Conservation (phyloP, 2,888 invertebrate species). For the Eubasilissa splendida region DNA sequence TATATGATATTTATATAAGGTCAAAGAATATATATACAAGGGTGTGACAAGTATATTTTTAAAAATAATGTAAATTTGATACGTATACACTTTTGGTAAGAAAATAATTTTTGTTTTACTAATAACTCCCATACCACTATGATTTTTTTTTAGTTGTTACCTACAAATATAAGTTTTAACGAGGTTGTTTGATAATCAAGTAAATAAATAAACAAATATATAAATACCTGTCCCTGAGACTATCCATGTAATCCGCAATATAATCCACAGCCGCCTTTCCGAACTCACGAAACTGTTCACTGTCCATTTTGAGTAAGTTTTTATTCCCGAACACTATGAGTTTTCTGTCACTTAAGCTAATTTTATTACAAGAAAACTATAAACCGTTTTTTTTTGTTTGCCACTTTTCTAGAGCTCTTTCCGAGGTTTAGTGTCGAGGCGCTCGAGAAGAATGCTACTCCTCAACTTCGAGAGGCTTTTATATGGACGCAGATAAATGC, state of each 20-base stretch:
- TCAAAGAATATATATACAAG: too few relatives aligned
- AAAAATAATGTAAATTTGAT: too few relatives aligned
- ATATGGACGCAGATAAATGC: background rate
- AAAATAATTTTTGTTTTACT: too few relatives aligned
- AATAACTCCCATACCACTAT: too few relatives aligned
- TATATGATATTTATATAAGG: too few relatives aligned
- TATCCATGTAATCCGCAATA: slow-evolving; percentile 91
- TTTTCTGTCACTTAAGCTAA: background rate
- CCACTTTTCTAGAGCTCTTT: background rate
- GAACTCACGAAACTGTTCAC: slow-evolving; percentile 84
- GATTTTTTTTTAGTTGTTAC: too few relatives aligned
- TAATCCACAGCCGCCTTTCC: slow-evolving; percentile 92
- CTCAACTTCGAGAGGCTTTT: slow-evolving; percentile 14
- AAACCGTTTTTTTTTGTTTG: background rate
- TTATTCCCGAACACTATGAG: background rate
- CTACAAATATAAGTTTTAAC: too few relatives aligned
- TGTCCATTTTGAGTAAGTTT: slow-evolving; percentile 77
- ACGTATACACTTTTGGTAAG: too few relatives aligned
- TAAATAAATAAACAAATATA: too few relatives aligned
- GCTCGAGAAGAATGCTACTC: slow-evolving; percentile 15
- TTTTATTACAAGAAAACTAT: background rate
- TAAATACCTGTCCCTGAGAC: slow-evolving; percentile 81
- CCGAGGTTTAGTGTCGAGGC: background rate
- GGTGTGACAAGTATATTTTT: too few relatives aligned
- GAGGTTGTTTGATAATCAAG: too few relatives aligned